These are phyloP conservation scores for Apistogramma diplotaenia DNA, from an alignment of 2,113 vertebrate species.

Conservation along the genomic window DNA sequence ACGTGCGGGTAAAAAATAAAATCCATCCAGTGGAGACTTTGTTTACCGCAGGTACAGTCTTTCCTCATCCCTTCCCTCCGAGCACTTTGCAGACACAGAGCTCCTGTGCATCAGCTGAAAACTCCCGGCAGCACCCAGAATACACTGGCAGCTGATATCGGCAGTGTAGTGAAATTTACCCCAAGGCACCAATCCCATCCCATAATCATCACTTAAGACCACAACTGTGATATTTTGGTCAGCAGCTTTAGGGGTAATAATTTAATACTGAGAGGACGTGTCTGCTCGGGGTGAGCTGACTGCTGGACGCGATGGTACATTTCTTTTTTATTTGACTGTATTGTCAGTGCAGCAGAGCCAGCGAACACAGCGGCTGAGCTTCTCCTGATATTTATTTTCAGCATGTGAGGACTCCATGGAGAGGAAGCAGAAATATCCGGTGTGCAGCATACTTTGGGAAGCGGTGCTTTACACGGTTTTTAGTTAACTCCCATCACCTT, in stretches of 20 bases:
- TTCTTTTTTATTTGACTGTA: background rate
- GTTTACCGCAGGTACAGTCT: background rate
- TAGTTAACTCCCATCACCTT: background rate
- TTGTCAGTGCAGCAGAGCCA: background rate
- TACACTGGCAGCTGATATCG: slow-evolving; percentile 24
- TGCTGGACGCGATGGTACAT: background rate
- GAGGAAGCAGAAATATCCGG: background rate
- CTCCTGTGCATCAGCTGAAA: slow-evolving; percentile 35
- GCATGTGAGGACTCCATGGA: background rate
- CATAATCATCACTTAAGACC: slow-evolving; percentile 38
- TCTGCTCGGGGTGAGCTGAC: background rate
- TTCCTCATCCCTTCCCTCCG: background rate
- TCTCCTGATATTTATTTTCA: background rate
- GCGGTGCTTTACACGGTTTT: background rate
- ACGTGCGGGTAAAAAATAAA: background rate
- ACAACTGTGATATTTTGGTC: slow-evolving; percentile 31
- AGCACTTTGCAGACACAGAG: slow-evolving; percentile 27
- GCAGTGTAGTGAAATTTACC: slow-evolving; percentile 9
- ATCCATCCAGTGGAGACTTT: background rate
- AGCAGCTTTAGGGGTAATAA: slow-evolving; percentile 33
- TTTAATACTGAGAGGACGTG: background rate
- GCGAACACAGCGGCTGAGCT: background rate
- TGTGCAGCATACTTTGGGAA: background rate
- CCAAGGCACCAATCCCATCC: slow-evolving; percentile 7
- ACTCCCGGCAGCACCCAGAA: background rate